A percentile compares a stretch with the other conserved stretches of the same genome.
phyloP scores from a whole-genome alignment of 1,140 invertebrate species.

The Meloidogyne chitwoodi region DNA sequence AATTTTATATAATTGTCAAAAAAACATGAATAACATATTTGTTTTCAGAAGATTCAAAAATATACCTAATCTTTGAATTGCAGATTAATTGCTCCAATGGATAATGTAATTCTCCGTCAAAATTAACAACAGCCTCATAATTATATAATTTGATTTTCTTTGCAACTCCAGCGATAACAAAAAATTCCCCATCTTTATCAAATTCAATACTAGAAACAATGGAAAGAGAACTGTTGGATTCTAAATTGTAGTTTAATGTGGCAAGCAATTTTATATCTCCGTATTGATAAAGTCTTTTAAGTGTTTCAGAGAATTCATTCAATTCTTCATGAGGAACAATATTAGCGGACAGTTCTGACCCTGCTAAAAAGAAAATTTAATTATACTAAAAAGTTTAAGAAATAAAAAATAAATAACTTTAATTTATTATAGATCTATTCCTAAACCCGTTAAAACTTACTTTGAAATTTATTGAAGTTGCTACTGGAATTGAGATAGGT shows the following conservation, averaged over 20 bases:
- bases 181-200: conserved; percentile 90
- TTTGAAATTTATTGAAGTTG: not conserved
- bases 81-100: conserved; percentile 87
- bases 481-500: not conserved
- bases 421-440: too few relatives aligned
- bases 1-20: too few relatives aligned
- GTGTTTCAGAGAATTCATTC: conserved; percentile 77
- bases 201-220: conserved; percentile 91
- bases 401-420: conserved; percentile 22
- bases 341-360: not conserved
- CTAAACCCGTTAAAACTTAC: not conserved
- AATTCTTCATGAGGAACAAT: conserved; percentile 63
- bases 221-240: conserved; percentile 80
- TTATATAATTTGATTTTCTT: conserved; percentile 90
- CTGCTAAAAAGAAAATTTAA: not conserved
- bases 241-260: conserved; percentile 82
- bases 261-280: conserved; percentile 75
- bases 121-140: conserved; percentile 75
- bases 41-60: not conserved
- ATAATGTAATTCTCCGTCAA: conserved; percentile 78
- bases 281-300: conserved; percentile 82
- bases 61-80: conserved; percentile 75
- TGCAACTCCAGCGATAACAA: conserved; percentile 91
- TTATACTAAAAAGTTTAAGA: not conserved
- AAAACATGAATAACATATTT: too few relatives aligned